Evolutionary conservation across 2,888 invertebrate genomes (phyloP), one percentile per base, ranked within the genome.

Genomic region (Hipparchia sbordonii): DNA sequence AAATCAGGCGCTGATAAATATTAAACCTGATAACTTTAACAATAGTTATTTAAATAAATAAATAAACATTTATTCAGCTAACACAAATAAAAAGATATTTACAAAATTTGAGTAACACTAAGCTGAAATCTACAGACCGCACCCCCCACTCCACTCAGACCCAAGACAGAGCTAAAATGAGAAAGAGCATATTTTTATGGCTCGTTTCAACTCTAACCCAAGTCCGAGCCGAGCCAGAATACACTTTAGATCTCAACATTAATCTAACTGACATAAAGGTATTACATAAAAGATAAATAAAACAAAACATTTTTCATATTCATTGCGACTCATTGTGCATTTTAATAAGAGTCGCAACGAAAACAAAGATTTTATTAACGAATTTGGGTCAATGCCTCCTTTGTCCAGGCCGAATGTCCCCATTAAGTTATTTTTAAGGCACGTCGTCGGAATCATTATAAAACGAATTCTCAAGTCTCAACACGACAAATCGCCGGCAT

Each of bases 381-480:
- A 59, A 74, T 71, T 69, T 72, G 57, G 76, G 76, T 76, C 76
- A 76, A 76, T 76, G 76, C 54, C 72, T 72, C 62, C 69, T 76
- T 76, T 76, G 76, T 76, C 69, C 72, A 71, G 66, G 52, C 66
- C 67, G 67, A 74, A 71, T 7, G 67, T 63, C 33, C 70, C 69
- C 74, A 71, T 76, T 74, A 74, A 67, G 74, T 74, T 76, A 76
- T 76, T 76, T 74, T 67, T 62, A 69, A 72, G 62, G 54, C 54
- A 62, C 71, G 72, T 74, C 68, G 70, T 70, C 72, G 48, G 74
- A 72, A 65, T 62, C 54, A 67, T 68, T 51, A 70, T 69, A 66
- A 72, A 67, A 69, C 60, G 13, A 70, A 69, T 69, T 75, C 66
- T 67, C 62, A 62, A 63, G 33, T 75, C 66, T 67, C 62, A 62